Percentiles rank a stretch among this genome's conserved stretches.
Conservation (phyloP, 2,797 vertebrate genomes). For the Eidolon dupreanum region DNA sequence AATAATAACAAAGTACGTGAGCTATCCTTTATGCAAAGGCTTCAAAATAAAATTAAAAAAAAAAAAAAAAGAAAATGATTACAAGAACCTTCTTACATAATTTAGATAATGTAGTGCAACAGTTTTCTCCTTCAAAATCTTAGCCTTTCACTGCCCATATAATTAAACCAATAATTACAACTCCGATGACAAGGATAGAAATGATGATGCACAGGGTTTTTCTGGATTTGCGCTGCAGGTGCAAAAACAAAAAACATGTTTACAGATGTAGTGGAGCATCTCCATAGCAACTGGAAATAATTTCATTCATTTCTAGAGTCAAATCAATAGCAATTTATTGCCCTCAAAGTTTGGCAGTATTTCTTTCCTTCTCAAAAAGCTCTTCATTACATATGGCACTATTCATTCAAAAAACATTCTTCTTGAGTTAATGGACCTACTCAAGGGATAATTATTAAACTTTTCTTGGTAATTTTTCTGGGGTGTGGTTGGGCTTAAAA, state of each 20-base stretch:
- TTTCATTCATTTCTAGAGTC: background rate
- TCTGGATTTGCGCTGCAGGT: constrained; percentile 90
- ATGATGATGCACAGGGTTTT: constrained; percentile 96
- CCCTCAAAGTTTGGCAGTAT: background rate
- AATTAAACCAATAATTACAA: constrained; percentile 87
- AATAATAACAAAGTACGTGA: constrained; percentile 69
- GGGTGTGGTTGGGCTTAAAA: background rate
- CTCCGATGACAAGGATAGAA: constrained; percentile 85
- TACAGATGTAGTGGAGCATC: background rate
- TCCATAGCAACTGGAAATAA: background rate
- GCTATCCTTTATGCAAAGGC: constrained; percentile 72
- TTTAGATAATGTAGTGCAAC: constrained; percentile 54
- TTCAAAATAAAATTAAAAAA: constrained; percentile 70
- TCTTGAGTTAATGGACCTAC: background rate
- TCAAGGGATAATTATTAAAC: constrained; percentile 22
- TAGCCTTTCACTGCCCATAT: constrained; percentile 81
- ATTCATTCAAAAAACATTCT: constrained; percentile 27
- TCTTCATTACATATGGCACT: constrained; percentile 22
- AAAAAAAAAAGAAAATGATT: constrained; percentile 53
- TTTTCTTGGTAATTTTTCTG: background rate
- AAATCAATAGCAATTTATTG: background rate
- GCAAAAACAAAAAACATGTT: constrained; percentile 63
- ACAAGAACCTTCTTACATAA: constrained; percentile 60
- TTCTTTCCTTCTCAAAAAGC: constrained; percentile 54
- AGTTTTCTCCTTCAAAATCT: constrained; percentile 10